A percentile compares a stretch with the other conserved stretches of the same genome.
phyloP scores from a whole-genome alignment of 2,113 vertebrate species.

The Xiphorhynchus elegans region DNA sequence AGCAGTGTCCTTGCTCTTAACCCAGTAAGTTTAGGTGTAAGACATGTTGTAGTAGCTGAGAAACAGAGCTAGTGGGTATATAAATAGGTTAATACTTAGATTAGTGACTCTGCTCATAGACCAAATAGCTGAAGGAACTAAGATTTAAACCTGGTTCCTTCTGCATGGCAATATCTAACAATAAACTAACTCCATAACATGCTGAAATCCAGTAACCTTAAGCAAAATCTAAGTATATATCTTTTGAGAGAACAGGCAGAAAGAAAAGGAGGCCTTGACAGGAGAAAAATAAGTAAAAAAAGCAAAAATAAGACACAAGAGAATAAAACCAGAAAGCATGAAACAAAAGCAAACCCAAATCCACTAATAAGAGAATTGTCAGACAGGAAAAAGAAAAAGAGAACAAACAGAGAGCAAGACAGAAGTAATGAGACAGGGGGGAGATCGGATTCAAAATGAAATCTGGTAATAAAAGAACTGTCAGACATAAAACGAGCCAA shows the following conservation, averaged over 20 bases:
- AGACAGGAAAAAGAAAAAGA: constrained; percentile 52
- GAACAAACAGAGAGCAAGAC: constrained; percentile 57
- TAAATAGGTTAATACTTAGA: background rate
- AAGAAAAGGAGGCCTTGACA: constrained; percentile 19
- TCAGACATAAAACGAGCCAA: constrained; percentile 45
- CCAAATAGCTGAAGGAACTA: background rate
- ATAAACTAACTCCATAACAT: background rate
- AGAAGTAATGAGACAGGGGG: constrained; percentile 49
- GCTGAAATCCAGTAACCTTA: background rate
- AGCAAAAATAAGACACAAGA: constrained; percentile 29
- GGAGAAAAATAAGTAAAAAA: constrained; percentile 20
- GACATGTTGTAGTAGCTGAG: background rate
- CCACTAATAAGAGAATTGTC: constrained; percentile 51
- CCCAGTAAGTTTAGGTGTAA: background rate
- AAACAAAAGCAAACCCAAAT: constrained; percentile 59
- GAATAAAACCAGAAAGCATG: constrained; percentile 47
- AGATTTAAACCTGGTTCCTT: background rate
- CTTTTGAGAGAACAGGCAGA: background rate
- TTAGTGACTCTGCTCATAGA: background rate
- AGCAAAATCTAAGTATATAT: background rate
- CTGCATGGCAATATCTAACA: background rate
- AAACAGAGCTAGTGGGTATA: background rate
- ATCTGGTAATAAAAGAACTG: constrained; percentile 62
- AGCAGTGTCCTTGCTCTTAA: background rate
- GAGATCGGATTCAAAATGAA: constrained; percentile 61